Conservation (phyloP, 1,140 invertebrate genomes). For the Temnothorax nylanderi region DNA sequence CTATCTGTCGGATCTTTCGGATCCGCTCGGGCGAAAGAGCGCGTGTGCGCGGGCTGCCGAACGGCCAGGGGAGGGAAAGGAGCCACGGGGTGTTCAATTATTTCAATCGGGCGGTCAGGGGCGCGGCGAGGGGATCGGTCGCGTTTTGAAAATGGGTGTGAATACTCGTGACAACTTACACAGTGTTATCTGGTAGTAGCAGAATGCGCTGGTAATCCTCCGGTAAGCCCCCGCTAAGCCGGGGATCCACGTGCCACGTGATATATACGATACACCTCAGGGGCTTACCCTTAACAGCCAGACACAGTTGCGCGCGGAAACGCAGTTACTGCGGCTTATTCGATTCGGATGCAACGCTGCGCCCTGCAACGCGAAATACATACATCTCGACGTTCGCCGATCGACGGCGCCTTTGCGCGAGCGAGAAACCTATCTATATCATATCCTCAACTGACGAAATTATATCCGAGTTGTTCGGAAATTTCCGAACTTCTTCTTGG, state of each 20-base stretch:
- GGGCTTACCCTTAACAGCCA: conserved; percentile 68
- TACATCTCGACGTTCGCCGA: not conserved
- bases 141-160: conserved; percentile 71
- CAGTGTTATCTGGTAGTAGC: conserved; percentile 84
- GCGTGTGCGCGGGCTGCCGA: conserved; percentile 4
- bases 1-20: conserved; percentile 76
- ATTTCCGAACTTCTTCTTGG: not conserved
- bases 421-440: not conserved
- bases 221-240: conserved; percentile 81
- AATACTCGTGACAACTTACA: conserved; percentile 83
- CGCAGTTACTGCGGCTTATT: conserved; percentile 52
- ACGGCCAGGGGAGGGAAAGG: conserved; percentile 56
- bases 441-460: not conserved
- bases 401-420: not conserved
- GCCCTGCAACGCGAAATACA: not conserved
- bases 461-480: not conserved
- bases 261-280: conserved; percentile 76
- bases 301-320: conserved; percentile 46
- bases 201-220: conserved; percentile 83
- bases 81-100: conserved; percentile 78
- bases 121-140: conserved; percentile 60
- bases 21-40: conserved; percentile 54
- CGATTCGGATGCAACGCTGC: conserved; percentile 19
- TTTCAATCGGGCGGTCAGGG: conserved; percentile 67
- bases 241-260: conserved; percentile 78